Conservation (phyloP, 2,113 vertebrate species). For the Ranitomeya variabilis region DNA sequence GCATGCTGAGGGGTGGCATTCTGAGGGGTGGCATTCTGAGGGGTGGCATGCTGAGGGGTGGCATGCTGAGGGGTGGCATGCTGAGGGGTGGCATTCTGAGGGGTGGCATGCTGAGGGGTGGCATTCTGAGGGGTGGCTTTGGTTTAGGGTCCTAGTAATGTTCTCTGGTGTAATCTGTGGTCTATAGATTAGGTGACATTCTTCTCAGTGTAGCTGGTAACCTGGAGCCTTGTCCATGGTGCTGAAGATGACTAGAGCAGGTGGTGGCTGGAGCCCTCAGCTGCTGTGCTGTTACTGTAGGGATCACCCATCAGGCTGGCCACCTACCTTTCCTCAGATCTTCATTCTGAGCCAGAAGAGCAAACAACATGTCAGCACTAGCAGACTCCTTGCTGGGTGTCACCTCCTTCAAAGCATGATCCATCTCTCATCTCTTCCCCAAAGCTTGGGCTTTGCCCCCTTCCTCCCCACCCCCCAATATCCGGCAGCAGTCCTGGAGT, state of each 20-base stretch:
- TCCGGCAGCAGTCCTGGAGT: not conserved
- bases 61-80: too few species aligned
- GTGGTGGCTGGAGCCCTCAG: not conserved
- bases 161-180: not conserved
- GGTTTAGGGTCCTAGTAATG: not conserved
- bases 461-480: not conserved
- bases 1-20: too few species aligned
- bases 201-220: not conserved
- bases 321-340: slow-evolving; percentile 78
- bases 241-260: not conserved
- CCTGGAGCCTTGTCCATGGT: not conserved
- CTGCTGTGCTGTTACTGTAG: not conserved
- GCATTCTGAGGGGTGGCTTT: not conserved
- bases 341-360: slow-evolving; percentile 77
- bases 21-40: too few species aligned
- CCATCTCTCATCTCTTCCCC: slow-evolving; percentile 71
- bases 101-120: too few species aligned
- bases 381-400: slow-evolving; percentile 66
- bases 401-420: slow-evolving; percentile 64
- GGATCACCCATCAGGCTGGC: not conserved
- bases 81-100: too few species aligned
- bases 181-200: not conserved
- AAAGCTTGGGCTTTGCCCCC: not conserved
- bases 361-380: slow-evolving; percentile 75
- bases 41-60: not conserved